Conservation (phyloP, 1,140 invertebrate genomes). For the Cherax destructor region DNA sequence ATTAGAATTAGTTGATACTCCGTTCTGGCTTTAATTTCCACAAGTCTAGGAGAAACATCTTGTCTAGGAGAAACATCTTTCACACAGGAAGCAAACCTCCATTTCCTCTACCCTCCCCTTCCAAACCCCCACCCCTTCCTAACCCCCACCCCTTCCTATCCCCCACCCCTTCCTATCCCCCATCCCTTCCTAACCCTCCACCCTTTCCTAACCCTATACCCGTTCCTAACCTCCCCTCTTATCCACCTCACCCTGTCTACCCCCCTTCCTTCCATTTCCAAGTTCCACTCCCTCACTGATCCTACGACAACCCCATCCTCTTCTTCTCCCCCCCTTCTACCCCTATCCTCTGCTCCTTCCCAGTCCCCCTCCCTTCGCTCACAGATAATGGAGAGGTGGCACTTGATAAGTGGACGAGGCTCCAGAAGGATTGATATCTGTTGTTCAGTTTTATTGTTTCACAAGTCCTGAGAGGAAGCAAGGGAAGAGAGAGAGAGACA, state of each 20-base stretch:
- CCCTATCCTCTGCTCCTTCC: neutral
- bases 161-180: neutral
- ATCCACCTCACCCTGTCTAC: neutral
- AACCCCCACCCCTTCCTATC: neutral
- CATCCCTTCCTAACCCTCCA: neutral
- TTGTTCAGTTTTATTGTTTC: no score
- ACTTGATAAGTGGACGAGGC: no score
- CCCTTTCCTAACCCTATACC: neutral
- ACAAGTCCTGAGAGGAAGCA: no score
- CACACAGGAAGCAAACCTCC: no score
- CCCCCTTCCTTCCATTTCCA: neutral
- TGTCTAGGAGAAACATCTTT: no score
- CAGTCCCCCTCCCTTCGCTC: neutral
- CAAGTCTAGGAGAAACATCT: no score
- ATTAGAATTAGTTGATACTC: no score
- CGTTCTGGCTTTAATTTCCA: no score
- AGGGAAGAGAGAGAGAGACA: no score
- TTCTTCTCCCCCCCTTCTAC: neutral
- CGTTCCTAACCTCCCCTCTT: neutral
- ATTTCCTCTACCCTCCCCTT: neutral
- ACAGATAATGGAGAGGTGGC: no score
- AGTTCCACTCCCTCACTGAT: neutral
- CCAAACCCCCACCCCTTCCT: neutral
- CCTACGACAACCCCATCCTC: neutral
- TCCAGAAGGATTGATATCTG: no score